These are phyloP conservation scores for Turritopsis dohrnii DNA, from an alignment of 30 jellyfish, hydroid and myxozoan genomes.

Conservation along the genomic window DNA sequence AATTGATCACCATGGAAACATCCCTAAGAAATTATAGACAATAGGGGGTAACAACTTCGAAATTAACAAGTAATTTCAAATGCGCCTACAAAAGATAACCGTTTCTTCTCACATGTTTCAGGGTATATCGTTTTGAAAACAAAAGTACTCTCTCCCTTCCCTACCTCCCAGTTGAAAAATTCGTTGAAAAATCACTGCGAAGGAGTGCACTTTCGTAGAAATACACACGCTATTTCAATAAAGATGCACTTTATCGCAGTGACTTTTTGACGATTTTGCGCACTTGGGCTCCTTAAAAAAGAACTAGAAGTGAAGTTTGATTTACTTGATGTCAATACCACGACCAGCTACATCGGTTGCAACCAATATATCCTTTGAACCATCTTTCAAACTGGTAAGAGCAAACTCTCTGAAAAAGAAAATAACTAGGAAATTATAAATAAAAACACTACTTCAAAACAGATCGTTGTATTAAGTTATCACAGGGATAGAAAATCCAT, in stretches of 20 bases:
- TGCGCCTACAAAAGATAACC: background rate
- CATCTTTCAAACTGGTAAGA: conserved; percentile 69
- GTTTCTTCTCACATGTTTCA: too few relatives aligned
- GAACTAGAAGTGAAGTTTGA: too few relatives aligned
- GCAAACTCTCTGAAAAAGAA: conserved; percentile 75
- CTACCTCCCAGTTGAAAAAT: too few relatives aligned
- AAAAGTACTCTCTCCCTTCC: too few relatives aligned
- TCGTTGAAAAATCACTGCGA: too few relatives aligned
- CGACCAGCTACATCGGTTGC: conserved; percentile 99
- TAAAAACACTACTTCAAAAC: background rate
- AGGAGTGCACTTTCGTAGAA: too few relatives aligned
- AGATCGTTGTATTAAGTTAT: background rate
- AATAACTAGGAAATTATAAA: background rate
- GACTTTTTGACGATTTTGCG: background rate
- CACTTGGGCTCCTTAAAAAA: too few relatives aligned
- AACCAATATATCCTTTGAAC: conserved; percentile 88
- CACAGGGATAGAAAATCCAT: too few relatives aligned
- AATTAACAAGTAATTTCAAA: conserved; percentile 4
- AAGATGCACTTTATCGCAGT: too few relatives aligned
- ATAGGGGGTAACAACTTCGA: background rate
- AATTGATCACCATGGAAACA: conserved; percentile 93
- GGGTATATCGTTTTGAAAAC: background rate
- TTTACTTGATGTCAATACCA: conserved; percentile 98
- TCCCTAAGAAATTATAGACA: conserved; percentile 47
- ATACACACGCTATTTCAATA: too few relatives aligned